Conservation (phyloP, 2,888 invertebrate species). For the Nomada ruficornis region DNA sequence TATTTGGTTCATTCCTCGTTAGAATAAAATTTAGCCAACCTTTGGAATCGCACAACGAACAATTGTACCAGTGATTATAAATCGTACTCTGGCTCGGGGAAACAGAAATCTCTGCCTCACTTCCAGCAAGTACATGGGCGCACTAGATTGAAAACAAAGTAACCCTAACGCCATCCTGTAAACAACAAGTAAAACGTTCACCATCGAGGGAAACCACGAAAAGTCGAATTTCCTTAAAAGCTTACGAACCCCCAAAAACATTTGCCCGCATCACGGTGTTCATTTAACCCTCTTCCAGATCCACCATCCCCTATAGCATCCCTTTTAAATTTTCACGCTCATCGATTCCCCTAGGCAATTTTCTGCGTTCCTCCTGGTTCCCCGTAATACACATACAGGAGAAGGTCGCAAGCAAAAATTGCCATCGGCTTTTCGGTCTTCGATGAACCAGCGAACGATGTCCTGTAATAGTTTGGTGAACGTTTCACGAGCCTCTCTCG, state of each 20-base stretch:
- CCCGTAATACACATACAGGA: no score
- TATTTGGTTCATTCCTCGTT: no score
- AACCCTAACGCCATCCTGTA: no score
- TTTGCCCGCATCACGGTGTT: background rate
- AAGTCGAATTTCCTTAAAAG: background rate
- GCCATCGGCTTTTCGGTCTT: conserved; percentile 6
- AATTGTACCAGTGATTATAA: no score
- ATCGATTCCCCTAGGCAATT: conserved; percentile 5
- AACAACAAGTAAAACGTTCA: background rate
- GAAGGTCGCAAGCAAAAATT: conserved; percentile 24
- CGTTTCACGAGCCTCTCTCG: conserved; percentile 29
- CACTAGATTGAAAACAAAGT: no score
- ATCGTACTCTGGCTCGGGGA: no score
- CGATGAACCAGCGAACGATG: conserved; percentile 45
- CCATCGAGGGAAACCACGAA: background rate
- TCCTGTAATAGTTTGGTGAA: conserved; percentile 35
- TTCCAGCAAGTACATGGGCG: no score
- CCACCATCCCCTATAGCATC: no score
- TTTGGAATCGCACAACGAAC: no score
- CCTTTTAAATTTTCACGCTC: conserved; percentile 13
- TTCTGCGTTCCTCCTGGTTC: background rate
- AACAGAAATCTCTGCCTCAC: no score
- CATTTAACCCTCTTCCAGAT: background rate
- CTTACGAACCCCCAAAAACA: background rate
- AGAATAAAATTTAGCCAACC: no score